Conservation (phyloP, 2,888 invertebrate genomes). For the Ophion ventricosus region DNA sequence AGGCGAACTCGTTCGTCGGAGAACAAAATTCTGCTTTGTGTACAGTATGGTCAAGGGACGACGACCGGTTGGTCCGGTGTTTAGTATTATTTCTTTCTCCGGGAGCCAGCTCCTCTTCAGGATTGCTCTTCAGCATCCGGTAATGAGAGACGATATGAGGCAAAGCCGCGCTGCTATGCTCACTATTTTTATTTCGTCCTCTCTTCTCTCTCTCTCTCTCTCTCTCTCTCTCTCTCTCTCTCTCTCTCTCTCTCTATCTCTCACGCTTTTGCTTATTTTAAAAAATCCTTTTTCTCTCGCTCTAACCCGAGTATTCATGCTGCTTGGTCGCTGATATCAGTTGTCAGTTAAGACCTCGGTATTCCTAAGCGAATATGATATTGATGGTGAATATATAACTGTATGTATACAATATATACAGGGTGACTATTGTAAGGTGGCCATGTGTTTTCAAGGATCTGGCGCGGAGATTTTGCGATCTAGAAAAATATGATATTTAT, state of each 20-base stretch:
- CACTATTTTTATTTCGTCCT: constrained; percentile 24
- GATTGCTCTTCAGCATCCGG: constrained; percentile 70
- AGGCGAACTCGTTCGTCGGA: constrained; percentile 43
- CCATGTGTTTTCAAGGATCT: too few relatives aligned
- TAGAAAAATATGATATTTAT: too few relatives aligned
- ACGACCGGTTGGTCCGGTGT: constrained; percentile 64
- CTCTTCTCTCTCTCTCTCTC: constrained; percentile 63
- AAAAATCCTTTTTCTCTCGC: constrained; percentile 39
- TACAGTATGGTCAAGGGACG: constrained; percentile 6
- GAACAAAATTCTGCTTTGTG: constrained; percentile 15
- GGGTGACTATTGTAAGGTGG: too few relatives aligned
- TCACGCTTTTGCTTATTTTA: constrained; percentile 71
- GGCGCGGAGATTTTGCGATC: too few relatives aligned
- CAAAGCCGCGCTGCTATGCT: constrained; percentile 10
- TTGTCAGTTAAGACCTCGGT: constrained; percentile 45
- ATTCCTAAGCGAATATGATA: neutral
- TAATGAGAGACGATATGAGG: constrained; percentile 69
- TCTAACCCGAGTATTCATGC: constrained; percentile 57
- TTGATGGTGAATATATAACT: too few relatives aligned
- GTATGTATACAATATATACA: too few relatives aligned
- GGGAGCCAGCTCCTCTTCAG: constrained; percentile 44
- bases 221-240: constrained; percentile 65
- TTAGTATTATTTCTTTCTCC: constrained; percentile 76
- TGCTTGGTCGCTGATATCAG: constrained; percentile 57
- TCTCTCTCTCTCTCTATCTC: constrained; percentile 60